These are phyloP conservation scores for Smutsia temminckii DNA, from an alignment of 2,797 vertebrate species.

Conservation along the genomic window DNA sequence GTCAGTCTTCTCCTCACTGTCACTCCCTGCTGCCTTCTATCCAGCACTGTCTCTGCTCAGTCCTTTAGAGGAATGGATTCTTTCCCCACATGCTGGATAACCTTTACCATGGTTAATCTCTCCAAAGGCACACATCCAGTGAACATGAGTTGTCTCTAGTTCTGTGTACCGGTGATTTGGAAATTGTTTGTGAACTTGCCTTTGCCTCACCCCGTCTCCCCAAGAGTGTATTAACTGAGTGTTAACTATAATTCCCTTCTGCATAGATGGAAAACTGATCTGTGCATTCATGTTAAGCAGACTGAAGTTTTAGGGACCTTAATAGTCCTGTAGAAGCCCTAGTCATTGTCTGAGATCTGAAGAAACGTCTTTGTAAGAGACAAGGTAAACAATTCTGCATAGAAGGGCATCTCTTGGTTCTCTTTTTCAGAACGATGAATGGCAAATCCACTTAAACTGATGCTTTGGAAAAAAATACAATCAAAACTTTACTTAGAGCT, in stretches of 20 bases:
- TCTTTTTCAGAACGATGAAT: conserved; percentile 38
- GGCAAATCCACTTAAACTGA: not conserved
- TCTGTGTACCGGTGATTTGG: not conserved
- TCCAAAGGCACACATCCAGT: not conserved
- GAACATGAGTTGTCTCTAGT: not conserved
- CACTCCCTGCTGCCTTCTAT: not conserved
- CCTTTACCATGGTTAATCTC: not conserved
- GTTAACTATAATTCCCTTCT: not conserved
- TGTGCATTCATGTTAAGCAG: not conserved
- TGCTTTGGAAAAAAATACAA: conserved; percentile 34
- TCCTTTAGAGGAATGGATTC: not conserved
- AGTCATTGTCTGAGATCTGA: not conserved
- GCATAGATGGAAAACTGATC: not conserved
- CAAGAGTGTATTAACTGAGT: not conserved
- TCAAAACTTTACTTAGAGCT: conserved; percentile 16
- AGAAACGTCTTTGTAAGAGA: not conserved
- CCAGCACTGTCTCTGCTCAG: not conserved
- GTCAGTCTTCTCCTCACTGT: not conserved
- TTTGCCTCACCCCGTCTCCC: not conserved
- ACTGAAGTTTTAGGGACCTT: not conserved
- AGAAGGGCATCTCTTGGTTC: not conserved
- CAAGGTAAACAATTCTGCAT: not conserved
- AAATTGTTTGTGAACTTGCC: not conserved
- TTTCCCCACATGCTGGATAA: not conserved
- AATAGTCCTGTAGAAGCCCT: not conserved